Percentiles rank a stretch among this genome's conserved stretches.
Conservation (phyloP, 2,113 vertebrate species). For the Cacatua alba region DNA sequence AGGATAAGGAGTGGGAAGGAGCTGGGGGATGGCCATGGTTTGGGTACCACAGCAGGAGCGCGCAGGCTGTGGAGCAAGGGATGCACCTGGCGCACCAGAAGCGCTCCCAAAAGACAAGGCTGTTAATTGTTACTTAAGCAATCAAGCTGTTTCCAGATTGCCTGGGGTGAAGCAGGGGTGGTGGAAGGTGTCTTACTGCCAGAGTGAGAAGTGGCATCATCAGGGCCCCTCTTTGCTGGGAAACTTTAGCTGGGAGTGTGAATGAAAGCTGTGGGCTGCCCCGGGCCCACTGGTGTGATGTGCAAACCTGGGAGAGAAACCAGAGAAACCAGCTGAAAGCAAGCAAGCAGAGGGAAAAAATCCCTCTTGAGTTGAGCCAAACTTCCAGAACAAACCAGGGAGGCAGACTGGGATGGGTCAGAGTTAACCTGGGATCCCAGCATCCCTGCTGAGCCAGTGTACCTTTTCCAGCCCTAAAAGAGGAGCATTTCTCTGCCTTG, state of each 20-base stretch:
- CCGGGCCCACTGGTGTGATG: fast-evolving
- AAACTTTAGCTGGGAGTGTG: not conserved
- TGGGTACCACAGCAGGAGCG: fast-evolving
- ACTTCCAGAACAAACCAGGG: not conserved
- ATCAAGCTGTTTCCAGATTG: constrained; percentile 47
- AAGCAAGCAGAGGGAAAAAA: not conserved
- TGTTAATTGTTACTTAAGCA: constrained; percentile 68
- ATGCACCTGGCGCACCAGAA: not conserved
- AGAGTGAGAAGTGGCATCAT: not conserved
- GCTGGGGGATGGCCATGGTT: not conserved
- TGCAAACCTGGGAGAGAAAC: not conserved
- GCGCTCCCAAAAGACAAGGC: constrained; percentile 18
- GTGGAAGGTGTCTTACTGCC: not conserved
- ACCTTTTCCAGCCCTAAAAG: not conserved
- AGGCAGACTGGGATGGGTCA: not conserved
- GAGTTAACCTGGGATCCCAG: too few species aligned
- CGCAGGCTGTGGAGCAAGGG: not conserved
- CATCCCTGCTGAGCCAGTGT: not conserved
- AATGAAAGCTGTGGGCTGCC: not conserved
- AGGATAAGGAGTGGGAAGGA: not conserved
- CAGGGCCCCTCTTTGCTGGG: not conserved
- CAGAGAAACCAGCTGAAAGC: not conserved
- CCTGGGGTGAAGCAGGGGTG: not conserved
- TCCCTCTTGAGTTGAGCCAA: not conserved
- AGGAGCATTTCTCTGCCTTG: not conserved